phyloP scores from a whole-genome alignment of 2,888 invertebrate species.

The Dolichopus griseipennis region DNA sequence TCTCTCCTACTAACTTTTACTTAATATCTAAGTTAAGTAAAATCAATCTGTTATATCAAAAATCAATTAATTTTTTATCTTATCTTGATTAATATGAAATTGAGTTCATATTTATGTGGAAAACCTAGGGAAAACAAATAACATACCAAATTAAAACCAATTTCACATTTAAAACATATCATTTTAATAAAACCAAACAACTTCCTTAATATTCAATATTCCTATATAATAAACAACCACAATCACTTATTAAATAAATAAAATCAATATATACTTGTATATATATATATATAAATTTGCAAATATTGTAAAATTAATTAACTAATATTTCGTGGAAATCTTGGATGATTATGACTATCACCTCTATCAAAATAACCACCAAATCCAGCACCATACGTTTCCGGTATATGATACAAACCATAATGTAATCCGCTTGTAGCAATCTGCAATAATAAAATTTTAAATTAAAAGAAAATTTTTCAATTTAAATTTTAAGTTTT shows the following conservation, averaged over 20 bases:
- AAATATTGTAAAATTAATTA: conserved; percentile 19
- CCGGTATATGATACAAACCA: conserved; percentile 58
- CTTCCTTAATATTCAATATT: too few species aligned
- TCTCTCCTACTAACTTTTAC: too few species aligned
- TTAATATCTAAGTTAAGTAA: too few species aligned
- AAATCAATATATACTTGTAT: conserved; percentile 8
- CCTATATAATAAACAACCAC: too few species aligned
- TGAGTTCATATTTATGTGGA: too few species aligned
- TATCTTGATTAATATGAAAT: too few species aligned
- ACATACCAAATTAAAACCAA: too few species aligned
- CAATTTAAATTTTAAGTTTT: conserved; percentile 18
- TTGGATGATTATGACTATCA: conserved; percentile 34
- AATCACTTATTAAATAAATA: background rate
- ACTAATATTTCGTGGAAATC: conserved; percentile 29
- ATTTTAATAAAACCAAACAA: too few species aligned
- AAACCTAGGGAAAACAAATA: too few species aligned
- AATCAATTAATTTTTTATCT: too few species aligned
- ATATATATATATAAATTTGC: background rate
- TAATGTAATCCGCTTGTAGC: conserved; percentile 66
- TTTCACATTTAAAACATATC: too few species aligned
- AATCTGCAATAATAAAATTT: conserved; percentile 43
- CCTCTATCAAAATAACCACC: conserved; percentile 36
- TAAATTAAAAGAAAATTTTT: conserved; percentile 23
- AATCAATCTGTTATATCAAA: too few species aligned
- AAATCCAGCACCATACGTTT: conserved; percentile 32